These are phyloP conservation scores for Toxotes chatareus DNA, from an alignment of 2,113 vertebrate genomes.

Conservation along the genomic window DNA sequence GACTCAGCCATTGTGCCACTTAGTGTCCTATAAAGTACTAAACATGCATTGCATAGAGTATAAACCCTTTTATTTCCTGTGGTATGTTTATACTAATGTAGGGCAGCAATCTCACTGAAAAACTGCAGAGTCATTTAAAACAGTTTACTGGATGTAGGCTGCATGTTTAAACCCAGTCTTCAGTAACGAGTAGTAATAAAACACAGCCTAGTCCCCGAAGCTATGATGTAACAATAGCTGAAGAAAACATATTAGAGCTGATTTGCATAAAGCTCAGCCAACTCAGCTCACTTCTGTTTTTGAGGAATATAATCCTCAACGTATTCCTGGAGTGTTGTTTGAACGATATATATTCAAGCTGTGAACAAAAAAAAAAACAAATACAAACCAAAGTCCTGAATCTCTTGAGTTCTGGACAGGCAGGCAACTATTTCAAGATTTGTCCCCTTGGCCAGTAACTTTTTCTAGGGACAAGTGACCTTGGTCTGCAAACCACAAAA, in stretches of 20 bases:
- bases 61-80: conserved; percentile 53
- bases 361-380: background rate
- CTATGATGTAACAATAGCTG: background rate
- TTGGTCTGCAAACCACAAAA: conserved; percentile 21
- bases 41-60: conserved; percentile 77
- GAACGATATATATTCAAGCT: conserved; percentile 6
- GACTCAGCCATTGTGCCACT: conserved; percentile 36
- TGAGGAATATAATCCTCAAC: conserved; percentile 24
- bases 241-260: background rate
- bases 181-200: conserved; percentile 42
- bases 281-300: background rate
- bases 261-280: conserved; percentile 19
- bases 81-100: conserved; percentile 4
- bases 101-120: conserved; percentile 4
- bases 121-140: conserved; percentile 12
- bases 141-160: background rate
- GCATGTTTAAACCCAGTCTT: conserved; percentile 27
- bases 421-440: conserved; percentile 15
- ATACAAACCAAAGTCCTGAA: background rate
- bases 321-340: conserved; percentile 49
- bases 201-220: conserved; percentile 39
- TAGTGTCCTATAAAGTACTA: conserved; percentile 61
- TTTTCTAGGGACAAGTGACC: conserved; percentile 9
- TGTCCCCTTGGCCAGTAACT: conserved; percentile 20
- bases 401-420: conserved; percentile 6